These are phyloP conservation scores for Mnemiopsis leidyi DNA, from an alignment of 37 sponge, comb jelly and placozoan species.

Conservation along the genomic window DNA sequence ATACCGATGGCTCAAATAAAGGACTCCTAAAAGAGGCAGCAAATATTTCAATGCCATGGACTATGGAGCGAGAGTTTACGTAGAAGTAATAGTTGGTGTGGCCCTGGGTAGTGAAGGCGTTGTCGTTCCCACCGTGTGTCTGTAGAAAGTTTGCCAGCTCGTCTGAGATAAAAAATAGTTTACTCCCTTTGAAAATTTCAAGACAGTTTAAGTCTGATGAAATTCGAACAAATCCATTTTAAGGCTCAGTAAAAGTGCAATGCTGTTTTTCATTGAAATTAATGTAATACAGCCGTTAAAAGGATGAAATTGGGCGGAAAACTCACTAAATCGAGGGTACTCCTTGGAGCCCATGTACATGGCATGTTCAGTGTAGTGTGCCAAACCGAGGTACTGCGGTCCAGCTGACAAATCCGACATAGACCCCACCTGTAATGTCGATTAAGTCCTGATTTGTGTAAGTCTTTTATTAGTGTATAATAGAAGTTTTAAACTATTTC, in stretches of 20 bases:
- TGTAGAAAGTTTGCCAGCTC: constrained; percentile 76
- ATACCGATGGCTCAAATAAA: constrained; percentile 27
- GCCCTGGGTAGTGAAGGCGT: constrained; percentile 86
- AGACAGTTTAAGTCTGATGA: too few relatives aligned
- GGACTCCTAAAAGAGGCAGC: constrained; percentile 29
- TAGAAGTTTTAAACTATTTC: too few relatives aligned
- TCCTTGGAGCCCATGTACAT: constrained; percentile 90
- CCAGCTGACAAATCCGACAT: constrained; percentile 47
- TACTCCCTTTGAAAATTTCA: too few relatives aligned
- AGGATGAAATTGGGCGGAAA: too few relatives aligned
- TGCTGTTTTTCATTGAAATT: too few relatives aligned
- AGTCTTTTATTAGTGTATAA: too few relatives aligned
- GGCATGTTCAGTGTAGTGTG: constrained; percentile 98
- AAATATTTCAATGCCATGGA: constrained; percentile 73
- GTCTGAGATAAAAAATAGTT: too few relatives aligned
- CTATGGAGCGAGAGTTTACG: constrained; percentile 71
- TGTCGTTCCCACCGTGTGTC: constrained; percentile 85
- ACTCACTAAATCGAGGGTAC: constrained; percentile 71
- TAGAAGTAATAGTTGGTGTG: constrained; percentile 91
- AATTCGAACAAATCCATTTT: too few relatives aligned
- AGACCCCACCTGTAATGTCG: constrained; percentile 66
- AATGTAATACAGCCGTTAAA: too few relatives aligned
- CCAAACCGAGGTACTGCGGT: constrained; percentile 72
- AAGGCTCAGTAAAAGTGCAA: too few relatives aligned
- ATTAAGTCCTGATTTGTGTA: too few relatives aligned